Conservation (phyloP, 1,140 invertebrate genomes). For the Drosophila carrolli region DNA sequence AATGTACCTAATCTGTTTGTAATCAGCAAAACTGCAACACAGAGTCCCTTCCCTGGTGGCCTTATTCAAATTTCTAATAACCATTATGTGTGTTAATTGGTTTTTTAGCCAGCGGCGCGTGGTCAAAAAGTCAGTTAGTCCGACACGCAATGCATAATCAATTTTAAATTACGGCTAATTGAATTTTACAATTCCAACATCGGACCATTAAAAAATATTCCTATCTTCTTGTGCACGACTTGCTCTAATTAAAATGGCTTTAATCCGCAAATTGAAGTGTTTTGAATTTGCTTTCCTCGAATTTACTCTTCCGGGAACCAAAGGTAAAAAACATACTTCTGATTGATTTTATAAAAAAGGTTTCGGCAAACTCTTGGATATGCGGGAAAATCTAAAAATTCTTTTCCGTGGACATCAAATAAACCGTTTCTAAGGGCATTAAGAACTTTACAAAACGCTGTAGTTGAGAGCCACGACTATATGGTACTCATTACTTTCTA, state of each 20-base stretch:
- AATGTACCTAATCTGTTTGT: slow-evolving; percentile 56
- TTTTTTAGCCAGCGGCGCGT: slow-evolving; percentile 59
- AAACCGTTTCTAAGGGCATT: background rate
- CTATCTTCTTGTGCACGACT: background rate
- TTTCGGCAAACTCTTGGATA: slow-evolving; percentile 9
- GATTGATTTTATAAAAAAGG: slow-evolving; percentile 40
- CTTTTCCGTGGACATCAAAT: background rate
- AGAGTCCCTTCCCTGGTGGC: background rate
- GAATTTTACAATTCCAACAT: slow-evolving; percentile 29
- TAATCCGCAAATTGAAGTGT: slow-evolving; percentile 19
- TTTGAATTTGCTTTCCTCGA: background rate
- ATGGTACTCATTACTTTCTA: background rate
- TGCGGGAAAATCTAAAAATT: background rate
- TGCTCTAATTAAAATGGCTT: slow-evolving; percentile 4
- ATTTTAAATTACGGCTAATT: slow-evolving; percentile 56
- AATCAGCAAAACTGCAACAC: slow-evolving; percentile 30
- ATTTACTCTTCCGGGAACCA: slow-evolving; percentile 18
- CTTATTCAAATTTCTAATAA: slow-evolving; percentile 46
- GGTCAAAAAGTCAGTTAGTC: slow-evolving; percentile 20
- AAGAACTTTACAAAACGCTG: background rate
- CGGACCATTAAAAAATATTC: background rate
- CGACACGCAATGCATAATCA: slow-evolving; percentile 48
- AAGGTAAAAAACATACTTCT: background rate
- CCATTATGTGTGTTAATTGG: slow-evolving; percentile 57
- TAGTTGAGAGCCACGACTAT: background rate